phyloP scores from a whole-genome alignment of 92 coral and sea anemone genomes.

The Hydrozoanthus gracilis region DNA sequence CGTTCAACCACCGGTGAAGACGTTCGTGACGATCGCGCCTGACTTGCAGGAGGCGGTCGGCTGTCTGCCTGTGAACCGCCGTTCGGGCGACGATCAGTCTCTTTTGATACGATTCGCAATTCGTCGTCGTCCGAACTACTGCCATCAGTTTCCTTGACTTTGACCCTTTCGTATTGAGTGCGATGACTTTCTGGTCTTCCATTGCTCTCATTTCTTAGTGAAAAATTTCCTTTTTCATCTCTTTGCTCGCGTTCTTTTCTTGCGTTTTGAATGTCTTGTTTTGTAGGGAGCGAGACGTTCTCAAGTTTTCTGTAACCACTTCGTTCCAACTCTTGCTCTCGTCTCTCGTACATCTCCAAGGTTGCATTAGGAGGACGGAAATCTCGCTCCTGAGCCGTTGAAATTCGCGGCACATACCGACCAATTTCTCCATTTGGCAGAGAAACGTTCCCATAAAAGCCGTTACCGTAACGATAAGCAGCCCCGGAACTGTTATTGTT shows the following conservation, averaged over 20 bases:
- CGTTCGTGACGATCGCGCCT: constrained; percentile 1
- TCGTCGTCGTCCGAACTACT: constrained; percentile 67
- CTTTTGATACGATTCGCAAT: constrained; percentile 22
- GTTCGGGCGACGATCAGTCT: not conserved
- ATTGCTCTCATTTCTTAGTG: not conserved
- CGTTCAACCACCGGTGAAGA: constrained; percentile 40
- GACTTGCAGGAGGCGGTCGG: constrained; percentile 21
- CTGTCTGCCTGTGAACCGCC: constrained; percentile 6
- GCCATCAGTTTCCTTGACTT: constrained; percentile 41
- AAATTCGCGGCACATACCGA: constrained; percentile 56
- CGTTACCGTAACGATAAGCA: constrained; percentile 6
- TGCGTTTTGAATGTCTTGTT: constrained; percentile 36
- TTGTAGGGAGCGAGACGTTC: constrained; percentile 15
- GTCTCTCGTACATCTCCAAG: constrained; percentile 77
- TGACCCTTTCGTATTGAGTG: constrained; percentile 21
- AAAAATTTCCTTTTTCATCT: constrained; percentile 16
- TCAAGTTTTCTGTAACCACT: constrained; percentile 57
- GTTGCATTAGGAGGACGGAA: constrained; percentile 88
- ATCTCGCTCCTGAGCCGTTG: constrained; percentile 69
- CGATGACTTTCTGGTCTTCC: constrained; percentile 24
- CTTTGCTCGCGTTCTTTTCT: constrained; percentile 36
- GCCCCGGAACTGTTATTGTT: constrained; percentile 21
- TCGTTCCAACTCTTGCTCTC: constrained; percentile 82
- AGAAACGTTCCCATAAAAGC: constrained; percentile 40
- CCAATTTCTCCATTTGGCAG: constrained; percentile 51